phyloP scores from a whole-genome alignment of 2,797 vertebrate genomes.

The Coregonus ussuriensis region DNA sequence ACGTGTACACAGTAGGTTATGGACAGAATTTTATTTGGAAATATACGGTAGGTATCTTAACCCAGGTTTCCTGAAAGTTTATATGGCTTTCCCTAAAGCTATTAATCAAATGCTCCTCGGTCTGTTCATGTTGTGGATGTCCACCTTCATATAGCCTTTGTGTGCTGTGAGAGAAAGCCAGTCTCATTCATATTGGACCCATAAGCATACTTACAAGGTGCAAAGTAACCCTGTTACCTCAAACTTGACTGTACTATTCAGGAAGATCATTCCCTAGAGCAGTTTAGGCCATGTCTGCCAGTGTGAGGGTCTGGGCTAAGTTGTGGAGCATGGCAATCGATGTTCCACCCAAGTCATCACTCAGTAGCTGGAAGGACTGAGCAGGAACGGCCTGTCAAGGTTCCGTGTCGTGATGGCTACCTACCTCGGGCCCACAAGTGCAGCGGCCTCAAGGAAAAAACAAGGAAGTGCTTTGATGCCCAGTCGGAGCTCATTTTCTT shows the following conservation, averaged over 20 bases:
- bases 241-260: not conserved
- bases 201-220: not conserved
- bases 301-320: conserved; percentile 4
- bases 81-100: not conserved
- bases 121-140: not conserved
- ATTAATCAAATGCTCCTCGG: not conserved
- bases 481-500: too few relatives aligned
- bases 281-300: conserved; percentile 1
- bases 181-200: not conserved
- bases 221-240: not conserved
- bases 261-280: not conserved
- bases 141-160: not conserved
- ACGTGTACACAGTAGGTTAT: not conserved
- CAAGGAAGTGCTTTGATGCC: conserved; percentile 49
- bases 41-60: not conserved
- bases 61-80: conserved; percentile 4
- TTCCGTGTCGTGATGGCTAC: conserved; percentile 31
- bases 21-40: not conserved
- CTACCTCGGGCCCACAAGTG: conserved; percentile 21
- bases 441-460: conserved; percentile 20
- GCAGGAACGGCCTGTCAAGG: conserved; percentile 45
- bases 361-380: conserved; percentile 21
- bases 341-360: conserved; percentile 45
- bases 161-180: not conserved
- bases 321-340: conserved; percentile 38